phyloP scores from a whole-genome alignment of 2,113 vertebrate species.

The Upupa epops region DNA sequence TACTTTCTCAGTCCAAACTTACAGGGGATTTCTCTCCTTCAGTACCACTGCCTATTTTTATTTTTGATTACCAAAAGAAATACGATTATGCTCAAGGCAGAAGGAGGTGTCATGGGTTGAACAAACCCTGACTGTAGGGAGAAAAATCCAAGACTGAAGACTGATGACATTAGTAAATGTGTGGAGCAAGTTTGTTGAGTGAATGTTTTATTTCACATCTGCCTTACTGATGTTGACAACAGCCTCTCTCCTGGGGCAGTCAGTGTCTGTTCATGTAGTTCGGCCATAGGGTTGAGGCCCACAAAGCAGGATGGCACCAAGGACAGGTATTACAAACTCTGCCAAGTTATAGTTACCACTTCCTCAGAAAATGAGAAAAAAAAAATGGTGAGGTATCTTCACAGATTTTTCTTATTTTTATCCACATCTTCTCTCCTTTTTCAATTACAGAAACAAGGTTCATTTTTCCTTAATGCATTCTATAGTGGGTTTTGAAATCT shows the following conservation, averaged over 20 bases:
- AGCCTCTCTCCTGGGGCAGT: background rate
- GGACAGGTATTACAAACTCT: background rate
- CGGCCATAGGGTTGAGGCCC: background rate
- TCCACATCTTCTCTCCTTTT: background rate
- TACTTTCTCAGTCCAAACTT: background rate
- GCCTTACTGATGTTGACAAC: background rate
- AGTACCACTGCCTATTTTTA: background rate
- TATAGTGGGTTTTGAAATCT: background rate
- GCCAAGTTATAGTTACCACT: background rate
- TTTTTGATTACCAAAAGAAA: background rate
- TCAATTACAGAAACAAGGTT: background rate
- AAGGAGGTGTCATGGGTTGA: background rate
- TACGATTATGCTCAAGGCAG: background rate
- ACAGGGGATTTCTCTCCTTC: background rate
- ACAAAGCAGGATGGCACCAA: background rate
- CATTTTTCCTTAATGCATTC: conserved; percentile 25
- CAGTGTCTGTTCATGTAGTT: background rate
- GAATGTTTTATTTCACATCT: background rate
- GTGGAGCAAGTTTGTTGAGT: background rate
- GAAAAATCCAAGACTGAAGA: background rate
- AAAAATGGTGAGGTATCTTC: background rate
- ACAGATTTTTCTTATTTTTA: background rate
- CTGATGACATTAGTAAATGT: background rate
- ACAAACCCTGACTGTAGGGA: background rate
- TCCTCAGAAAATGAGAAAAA: background rate